These are phyloP conservation scores for Micromesistius poutassou DNA, from an alignment of 2,797 vertebrate species.

Conservation along the genomic window DNA sequence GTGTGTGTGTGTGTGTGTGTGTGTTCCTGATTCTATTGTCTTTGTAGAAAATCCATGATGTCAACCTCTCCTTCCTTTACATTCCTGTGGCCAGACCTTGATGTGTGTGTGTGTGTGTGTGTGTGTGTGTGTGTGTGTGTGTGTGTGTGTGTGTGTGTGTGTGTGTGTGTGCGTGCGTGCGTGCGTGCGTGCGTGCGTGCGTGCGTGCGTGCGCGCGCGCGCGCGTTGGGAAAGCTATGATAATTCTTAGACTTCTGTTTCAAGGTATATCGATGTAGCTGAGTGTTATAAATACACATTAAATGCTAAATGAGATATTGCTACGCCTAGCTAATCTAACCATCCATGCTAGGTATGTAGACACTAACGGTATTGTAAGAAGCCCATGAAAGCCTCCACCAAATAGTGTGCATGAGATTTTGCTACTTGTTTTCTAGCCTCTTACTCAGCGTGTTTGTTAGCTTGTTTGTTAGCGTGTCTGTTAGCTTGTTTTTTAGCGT, in stretches of 20 bases:
- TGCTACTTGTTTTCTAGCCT: neutral
- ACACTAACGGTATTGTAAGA: no score
- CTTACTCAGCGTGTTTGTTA: neutral
- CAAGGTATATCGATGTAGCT: neutral
- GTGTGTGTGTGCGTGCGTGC: conserved; percentile 6
- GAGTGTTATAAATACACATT: neutral
- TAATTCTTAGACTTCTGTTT: neutral
- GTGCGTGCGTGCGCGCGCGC: neutral
- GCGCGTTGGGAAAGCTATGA: neutral
- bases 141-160: conserved; percentile 4
- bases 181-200: neutral
- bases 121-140: conserved; percentile 3
- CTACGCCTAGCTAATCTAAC: no score
- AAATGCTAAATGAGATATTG: no score
- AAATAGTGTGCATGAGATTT: neutral
- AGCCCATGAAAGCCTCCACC: no score
- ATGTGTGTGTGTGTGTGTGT: conserved; percentile 9
- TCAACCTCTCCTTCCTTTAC: neutral
- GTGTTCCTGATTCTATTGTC: neutral
- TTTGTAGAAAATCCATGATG: neutral
- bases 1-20: neutral
- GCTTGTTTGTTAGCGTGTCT: neutral
- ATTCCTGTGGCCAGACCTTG: conserved; percentile 1
- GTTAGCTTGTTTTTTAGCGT: neutral
- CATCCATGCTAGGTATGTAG: no score